Conservation (phyloP, 2,888 invertebrate species). For the Drosophila incognita region DNA sequence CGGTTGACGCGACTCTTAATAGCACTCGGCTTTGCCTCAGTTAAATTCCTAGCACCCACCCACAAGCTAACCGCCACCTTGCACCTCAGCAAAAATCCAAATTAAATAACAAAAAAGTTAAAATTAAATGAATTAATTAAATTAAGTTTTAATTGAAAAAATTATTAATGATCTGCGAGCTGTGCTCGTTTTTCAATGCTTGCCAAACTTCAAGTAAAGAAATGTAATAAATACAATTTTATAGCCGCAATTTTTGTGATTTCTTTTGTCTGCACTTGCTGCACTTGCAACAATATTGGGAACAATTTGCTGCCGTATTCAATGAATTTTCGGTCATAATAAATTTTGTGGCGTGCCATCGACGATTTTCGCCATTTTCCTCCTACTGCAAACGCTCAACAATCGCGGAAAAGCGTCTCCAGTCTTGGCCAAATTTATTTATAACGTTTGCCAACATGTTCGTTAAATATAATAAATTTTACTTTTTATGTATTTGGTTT, state of each 20-base stretch:
- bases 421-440: constrained; percentile 57
- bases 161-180: constrained; percentile 14
- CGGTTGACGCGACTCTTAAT: constrained; percentile 67
- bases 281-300: constrained; percentile 28
- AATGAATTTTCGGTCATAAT: constrained; percentile 66
- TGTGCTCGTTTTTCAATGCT: constrained; percentile 36
- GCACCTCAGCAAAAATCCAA: neutral
- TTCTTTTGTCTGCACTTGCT: constrained; percentile 24
- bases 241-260: constrained; percentile 56
- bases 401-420: constrained; percentile 12
- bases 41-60: constrained; percentile 25
- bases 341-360: constrained; percentile 51
- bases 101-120: neutral
- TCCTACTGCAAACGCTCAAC: constrained; percentile 9
- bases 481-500: constrained; percentile 8
- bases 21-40: constrained; percentile 58
- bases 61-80: neutral
- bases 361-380: constrained; percentile 31
- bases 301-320: constrained; percentile 43
- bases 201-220: constrained; percentile 63
- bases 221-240: constrained; percentile 73
- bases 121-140: neutral
- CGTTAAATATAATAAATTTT: constrained; percentile 68
- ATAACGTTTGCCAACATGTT: constrained; percentile 63
- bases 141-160: constrained; percentile 22